Evolutionary conservation across 2,113 vertebrate genomes (phyloP).

Genomic region (Tringa solitaria): DNA sequence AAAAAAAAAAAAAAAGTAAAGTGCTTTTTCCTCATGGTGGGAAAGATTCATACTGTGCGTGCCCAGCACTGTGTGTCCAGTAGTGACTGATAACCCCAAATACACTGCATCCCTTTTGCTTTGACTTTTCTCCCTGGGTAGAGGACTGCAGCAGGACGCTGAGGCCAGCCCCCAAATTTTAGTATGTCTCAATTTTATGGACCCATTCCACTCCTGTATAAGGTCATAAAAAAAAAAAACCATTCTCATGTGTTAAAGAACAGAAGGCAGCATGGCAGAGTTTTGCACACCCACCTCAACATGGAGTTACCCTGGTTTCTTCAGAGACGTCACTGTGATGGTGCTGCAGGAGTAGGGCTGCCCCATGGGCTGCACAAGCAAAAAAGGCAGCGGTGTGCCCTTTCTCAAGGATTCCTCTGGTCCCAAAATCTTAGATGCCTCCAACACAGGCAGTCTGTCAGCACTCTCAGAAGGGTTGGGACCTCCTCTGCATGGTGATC

Average conservation of each 20-base stretch:
- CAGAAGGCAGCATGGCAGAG: neutral
- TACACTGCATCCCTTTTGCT: neutral
- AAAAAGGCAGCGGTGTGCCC: neutral
- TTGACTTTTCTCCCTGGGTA: neutral
- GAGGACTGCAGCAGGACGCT: neutral
- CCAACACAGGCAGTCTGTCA: neutral
- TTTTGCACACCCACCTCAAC: neutral
- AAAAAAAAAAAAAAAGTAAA: neutral
- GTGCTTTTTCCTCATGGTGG: neutral
- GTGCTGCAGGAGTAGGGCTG: neutral
- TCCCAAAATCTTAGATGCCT: neutral
- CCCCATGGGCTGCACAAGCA: neutral
- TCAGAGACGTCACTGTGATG: neutral
- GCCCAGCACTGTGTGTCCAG: fast-evolving
- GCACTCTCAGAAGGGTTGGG: neutral
- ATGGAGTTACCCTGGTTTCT: neutral
- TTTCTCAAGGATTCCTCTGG: neutral
- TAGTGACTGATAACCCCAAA: neutral
- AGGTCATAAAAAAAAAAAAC: neutral
- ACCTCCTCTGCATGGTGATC: fast-evolving
- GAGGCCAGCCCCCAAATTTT: neutral
- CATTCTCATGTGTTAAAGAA: neutral
- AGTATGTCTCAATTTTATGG: neutral
- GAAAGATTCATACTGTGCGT: neutral
- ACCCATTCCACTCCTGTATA: neutral